phyloP scores from a whole-genome alignment of 2,797 vertebrate genomes.

The Fistularia tabacaria region DNA sequence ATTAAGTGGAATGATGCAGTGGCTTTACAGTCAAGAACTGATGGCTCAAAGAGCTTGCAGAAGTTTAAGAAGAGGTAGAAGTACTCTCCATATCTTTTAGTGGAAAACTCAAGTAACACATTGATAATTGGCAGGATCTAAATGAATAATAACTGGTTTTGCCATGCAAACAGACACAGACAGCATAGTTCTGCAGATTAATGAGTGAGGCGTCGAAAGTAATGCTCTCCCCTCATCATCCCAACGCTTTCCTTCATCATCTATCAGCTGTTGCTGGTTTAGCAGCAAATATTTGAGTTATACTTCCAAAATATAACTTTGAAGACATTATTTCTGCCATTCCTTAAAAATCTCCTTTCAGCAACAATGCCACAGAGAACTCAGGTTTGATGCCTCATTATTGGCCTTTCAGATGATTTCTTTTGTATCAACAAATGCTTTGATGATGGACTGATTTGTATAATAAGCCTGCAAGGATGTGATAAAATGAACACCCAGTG shows the following conservation, averaged over 20 bases:
- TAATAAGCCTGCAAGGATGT: constrained; percentile 27
- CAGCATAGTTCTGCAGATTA: constrained; percentile 63
- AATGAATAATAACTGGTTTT: constrained; percentile 64
- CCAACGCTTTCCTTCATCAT: constrained; percentile 53
- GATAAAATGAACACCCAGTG: constrained; percentile 36
- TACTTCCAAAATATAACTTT: constrained; percentile 46
- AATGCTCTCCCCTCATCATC: too few relatives aligned
- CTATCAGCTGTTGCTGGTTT: constrained; percentile 53
- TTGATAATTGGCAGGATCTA: constrained; percentile 61
- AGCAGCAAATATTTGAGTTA: constrained; percentile 50
- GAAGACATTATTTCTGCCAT: constrained; percentile 42
- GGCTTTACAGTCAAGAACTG: constrained; percentile 31
- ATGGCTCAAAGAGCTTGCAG: constrained; percentile 39
- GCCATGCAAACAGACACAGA: constrained; percentile 67
- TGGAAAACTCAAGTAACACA: constrained; percentile 57
- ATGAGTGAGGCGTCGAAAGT: constrained; percentile 60
- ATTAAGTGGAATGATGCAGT: constrained; percentile 48
- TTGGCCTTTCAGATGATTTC: constrained; percentile 29
- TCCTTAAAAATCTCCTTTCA: constrained; percentile 47
- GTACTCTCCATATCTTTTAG: constrained; percentile 53
- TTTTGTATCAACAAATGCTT: constrained; percentile 29
- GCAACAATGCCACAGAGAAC: constrained; percentile 35
- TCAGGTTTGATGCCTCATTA: constrained; percentile 33
- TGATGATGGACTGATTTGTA: constrained; percentile 42
- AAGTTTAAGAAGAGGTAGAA: constrained; percentile 49